These are phyloP conservation scores for Radopholus similis DNA, from an alignment of 1,140 invertebrate species.

Conservation along the genomic window DNA sequence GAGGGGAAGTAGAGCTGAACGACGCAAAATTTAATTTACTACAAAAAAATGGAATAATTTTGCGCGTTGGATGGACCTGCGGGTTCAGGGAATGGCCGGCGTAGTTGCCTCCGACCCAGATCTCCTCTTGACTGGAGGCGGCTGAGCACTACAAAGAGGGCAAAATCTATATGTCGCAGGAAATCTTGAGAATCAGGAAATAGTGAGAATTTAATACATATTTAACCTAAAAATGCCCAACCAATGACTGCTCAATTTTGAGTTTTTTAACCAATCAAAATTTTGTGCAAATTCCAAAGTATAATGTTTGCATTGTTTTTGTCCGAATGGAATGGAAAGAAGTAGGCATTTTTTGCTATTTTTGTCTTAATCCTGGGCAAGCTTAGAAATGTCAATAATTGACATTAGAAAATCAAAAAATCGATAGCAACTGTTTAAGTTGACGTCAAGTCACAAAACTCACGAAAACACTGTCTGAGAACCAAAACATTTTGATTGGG, in stretches of 20 bases:
- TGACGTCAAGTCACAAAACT: too few species aligned
- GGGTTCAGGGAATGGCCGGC: constrained; percentile 49
- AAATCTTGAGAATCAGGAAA: not conserved
- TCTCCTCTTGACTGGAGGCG: constrained; percentile 52
- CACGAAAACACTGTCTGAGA: too few species aligned
- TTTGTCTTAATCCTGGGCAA: too few species aligned
- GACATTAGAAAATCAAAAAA: too few species aligned
- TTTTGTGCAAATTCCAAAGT: too few species aligned
- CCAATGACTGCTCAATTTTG: not conserved
- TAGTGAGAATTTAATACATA: not conserved
- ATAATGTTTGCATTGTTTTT: not conserved
- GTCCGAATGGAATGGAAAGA: constrained; percentile 11
- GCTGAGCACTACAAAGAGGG: constrained; percentile 31
- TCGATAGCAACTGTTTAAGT: too few species aligned
- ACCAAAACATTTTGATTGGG: too few species aligned
- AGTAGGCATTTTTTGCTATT: too few species aligned
- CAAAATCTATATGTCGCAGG: not conserved
- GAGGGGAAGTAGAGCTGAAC: constrained; percentile 46
- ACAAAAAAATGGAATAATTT: constrained; percentile 1
- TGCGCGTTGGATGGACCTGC: constrained; percentile 35
- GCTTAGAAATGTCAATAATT: too few species aligned
- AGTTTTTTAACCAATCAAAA: not conserved
- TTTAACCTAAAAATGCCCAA: not conserved
- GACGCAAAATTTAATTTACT: constrained; percentile 7
- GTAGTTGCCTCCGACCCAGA: constrained; percentile 55